These are phyloP conservation scores for Cyclina sinensis DNA, from an alignment of 1,140 invertebrate genomes.

Conservation along the genomic window DNA sequence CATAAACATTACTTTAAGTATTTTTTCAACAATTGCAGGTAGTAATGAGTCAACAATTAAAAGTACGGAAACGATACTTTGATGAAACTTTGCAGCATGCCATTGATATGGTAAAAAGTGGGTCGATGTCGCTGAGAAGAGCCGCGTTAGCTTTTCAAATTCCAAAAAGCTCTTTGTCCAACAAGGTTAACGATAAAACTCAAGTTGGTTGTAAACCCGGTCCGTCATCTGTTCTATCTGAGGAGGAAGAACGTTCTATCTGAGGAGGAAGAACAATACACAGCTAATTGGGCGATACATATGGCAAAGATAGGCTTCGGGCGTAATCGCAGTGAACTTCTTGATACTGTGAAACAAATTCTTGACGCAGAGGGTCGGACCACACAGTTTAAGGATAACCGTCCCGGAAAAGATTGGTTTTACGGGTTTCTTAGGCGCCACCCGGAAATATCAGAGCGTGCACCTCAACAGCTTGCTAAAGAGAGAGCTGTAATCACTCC, in stretches of 20 bases:
- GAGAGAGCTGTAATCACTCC: constrained; percentile 46
- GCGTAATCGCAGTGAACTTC: constrained; percentile 21
- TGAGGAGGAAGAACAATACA: constrained; percentile 33
- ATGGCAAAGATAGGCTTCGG: constrained; percentile 40
- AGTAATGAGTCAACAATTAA: not conserved
- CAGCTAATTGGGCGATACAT: not conserved
- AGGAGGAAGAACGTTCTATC: constrained; percentile 21
- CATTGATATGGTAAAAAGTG: not conserved
- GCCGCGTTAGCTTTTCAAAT: not conserved
- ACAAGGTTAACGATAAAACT: not conserved
- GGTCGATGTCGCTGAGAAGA: not conserved
- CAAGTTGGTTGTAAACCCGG: constrained; percentile 18
- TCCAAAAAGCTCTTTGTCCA: not conserved
- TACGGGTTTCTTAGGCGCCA: not conserved
- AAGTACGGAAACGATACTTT: not conserved
- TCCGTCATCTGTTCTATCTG: constrained; percentile 26
- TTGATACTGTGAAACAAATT: not conserved
- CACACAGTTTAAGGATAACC: not conserved
- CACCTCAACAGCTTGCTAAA: constrained; percentile 13
- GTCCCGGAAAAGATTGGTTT: constrained; percentile 20
- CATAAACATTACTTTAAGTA: not conserved
- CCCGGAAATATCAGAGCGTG: not conserved
- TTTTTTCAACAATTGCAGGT: not conserved
- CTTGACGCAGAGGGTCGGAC: constrained; percentile 21
- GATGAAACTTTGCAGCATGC: constrained; percentile 17